Percentiles rank a stretch among this genome's conserved stretches.
These are phyloP conservation scores for Syrmaticus mikado DNA, from an alignment of 2,113 vertebrate species.

Conservation along the genomic window DNA sequence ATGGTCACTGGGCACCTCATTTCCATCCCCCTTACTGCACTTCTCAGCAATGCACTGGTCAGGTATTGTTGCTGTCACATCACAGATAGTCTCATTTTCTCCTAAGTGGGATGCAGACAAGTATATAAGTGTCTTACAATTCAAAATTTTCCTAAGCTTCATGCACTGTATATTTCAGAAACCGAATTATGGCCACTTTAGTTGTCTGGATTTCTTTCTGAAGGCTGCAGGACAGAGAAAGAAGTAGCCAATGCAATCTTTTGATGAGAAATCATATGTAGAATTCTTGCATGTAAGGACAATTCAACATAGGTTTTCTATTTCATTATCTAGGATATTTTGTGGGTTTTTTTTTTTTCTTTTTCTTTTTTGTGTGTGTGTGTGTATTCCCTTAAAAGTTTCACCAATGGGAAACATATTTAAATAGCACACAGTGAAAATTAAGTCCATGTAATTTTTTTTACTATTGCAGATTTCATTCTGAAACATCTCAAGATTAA, in stretches of 20 bases:
- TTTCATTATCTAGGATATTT: constrained; percentile 24
- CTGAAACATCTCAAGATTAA: constrained; percentile 80
- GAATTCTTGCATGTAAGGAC: constrained; percentile 20
- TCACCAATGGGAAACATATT: constrained; percentile 46
- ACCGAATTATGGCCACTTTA: not conserved
- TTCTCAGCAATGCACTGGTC: not conserved
- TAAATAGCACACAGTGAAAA: constrained; percentile 70
- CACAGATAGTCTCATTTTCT: not conserved
- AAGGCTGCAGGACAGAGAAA: not conserved
- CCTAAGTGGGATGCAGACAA: not conserved
- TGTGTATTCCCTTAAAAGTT: constrained; percentile 45
- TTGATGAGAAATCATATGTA: constrained; percentile 42
- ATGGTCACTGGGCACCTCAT: not conserved
- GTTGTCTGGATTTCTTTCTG: not conserved
- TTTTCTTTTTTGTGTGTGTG: not conserved
- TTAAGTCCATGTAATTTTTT: constrained; percentile 72
- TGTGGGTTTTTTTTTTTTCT: not conserved
- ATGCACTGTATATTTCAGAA: not conserved
- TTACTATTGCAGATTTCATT: constrained; percentile 78
- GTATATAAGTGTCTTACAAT: not conserved
- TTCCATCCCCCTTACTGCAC: not conserved
- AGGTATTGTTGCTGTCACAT: not conserved
- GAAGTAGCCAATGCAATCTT: constrained; percentile 15
- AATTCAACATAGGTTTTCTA: constrained; percentile 35
- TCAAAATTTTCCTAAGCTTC: not conserved